Evolutionary conservation across 2,888 invertebrate genomes (phyloP).

Genomic region (Drosophila emarginata): DNA sequence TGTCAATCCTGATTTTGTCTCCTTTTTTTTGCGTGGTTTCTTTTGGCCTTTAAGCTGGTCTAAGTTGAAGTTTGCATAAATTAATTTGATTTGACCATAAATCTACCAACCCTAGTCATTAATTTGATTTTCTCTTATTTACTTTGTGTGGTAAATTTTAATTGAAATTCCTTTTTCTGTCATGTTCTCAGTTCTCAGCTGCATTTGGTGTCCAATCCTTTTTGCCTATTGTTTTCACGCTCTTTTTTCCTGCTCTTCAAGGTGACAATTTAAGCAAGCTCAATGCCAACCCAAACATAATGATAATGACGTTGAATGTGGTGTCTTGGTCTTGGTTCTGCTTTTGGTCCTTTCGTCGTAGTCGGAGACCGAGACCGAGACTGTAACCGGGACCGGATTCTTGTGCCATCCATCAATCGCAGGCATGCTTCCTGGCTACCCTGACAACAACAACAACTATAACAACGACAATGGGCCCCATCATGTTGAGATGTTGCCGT

Average conservation of each 20-base stretch:
- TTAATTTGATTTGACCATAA: constrained; percentile 47
- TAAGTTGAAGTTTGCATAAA: constrained; percentile 10
- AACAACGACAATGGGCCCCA: constrained; percentile 48
- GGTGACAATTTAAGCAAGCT: constrained; percentile 70
- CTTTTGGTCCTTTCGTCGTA: constrained; percentile 1
- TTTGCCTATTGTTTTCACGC: neutral
- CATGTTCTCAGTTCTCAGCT: neutral
- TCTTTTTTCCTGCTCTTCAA: constrained; percentile 19
- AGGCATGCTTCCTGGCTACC: constrained; percentile 39
- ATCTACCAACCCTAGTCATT: constrained; percentile 51
- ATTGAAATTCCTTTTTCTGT: constrained; percentile 53
- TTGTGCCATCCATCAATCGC: constrained; percentile 64
- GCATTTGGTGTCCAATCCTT: neutral
- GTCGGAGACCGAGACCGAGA: neutral
- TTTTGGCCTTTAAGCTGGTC: neutral
- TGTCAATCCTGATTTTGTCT: constrained; percentile 12
- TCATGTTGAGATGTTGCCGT: constrained; percentile 62
- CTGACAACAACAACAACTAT: constrained; percentile 19
- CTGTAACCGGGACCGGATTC: neutral
- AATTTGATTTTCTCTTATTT: constrained; percentile 53
- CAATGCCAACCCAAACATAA: constrained; percentile 39
- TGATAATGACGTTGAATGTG: constrained; percentile 69
- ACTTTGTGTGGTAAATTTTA: constrained; percentile 37
- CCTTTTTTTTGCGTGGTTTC: constrained; percentile 5
- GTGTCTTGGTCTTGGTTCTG: constrained; percentile 29